Evolutionary conservation across 2,888 invertebrate genomes (phyloP), one percentile per base, ranked within the genome.

Genomic region (Pyrochroa serraticornis): DNA sequence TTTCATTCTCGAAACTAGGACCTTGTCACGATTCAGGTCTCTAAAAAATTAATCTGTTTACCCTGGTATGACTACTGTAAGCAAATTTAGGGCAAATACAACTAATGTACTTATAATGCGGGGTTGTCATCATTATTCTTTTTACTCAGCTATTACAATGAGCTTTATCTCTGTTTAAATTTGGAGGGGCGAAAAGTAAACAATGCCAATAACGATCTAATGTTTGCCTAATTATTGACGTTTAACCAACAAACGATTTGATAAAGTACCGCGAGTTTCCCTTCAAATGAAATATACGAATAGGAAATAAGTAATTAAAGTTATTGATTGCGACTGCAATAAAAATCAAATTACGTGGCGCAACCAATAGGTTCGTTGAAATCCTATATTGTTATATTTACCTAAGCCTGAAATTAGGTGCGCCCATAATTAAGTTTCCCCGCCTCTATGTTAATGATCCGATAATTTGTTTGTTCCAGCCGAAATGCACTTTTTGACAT

Each of bases 401-500:
- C 44, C 7, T 33, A 43, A 34, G 49, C 22, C 54, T 34, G 45
- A 45, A 50, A 56, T 56, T 48, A 49, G 58, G 58, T 42, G 54
- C 46, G 50, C 32, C 49, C 22, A 39, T 56, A 58, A 54, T 58
- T 58, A 54, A 58, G 42, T 58, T 58, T 58, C 6, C 49, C 38
- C 39, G 22, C 9, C 12, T 48, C 50, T 55, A 55, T 37, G 58
- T 47, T 59, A 59, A 59, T 55, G 55, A 59, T 59, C 53, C 58
- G 53, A 54, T 54, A 54, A 58, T 54, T 54, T 47, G 43, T 58
- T 52, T 52, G 38, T 13, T 34, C 10, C 6, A 22, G 14, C 31
- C 14, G 13, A 39, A 41, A 38, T 51, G 39, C 35, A 51, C 32
- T 52, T 58, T 43, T 47, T 46, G 14, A 9, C 10, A 36, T 52